Conservation (phyloP, 2,797 vertebrate species). For the Morelia viridis region DNA sequence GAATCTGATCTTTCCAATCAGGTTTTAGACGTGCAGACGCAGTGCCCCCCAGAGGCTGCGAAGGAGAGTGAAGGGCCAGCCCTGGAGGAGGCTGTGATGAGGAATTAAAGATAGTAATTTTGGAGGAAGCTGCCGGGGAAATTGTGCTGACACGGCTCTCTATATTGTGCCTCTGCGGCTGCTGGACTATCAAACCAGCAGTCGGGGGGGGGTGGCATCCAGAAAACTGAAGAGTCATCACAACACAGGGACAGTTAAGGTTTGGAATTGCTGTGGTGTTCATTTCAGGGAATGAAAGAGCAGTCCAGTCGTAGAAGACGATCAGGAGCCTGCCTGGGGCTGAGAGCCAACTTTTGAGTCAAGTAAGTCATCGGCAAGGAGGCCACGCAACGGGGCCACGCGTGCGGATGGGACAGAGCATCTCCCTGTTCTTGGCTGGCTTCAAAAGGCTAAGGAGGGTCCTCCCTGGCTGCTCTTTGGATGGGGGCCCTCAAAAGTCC, state of each 20-base stretch:
- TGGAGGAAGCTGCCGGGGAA: neutral
- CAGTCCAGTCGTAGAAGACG: too few relatives aligned
- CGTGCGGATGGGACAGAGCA: neutral
- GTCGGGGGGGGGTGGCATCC: neutral
- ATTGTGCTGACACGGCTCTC: constrained; percentile 11
- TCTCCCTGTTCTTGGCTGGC: neutral
- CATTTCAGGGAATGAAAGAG: neutral
- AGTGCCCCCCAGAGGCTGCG: neutral
- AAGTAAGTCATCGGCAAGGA: too few relatives aligned
- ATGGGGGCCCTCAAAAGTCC: neutral
- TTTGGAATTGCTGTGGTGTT: neutral
- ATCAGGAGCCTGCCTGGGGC: accelerated
- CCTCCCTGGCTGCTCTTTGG: neutral
- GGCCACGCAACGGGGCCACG: neutral
- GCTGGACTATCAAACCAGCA: neutral
- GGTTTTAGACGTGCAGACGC: neutral
- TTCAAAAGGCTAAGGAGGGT: neutral
- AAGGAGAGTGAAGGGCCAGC: neutral
- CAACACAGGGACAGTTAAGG: neutral
- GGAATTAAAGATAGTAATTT: neutral
- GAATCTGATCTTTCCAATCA: neutral
- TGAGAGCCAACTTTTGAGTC: neutral
- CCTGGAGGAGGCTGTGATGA: neutral
- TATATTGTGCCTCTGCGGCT: neutral
- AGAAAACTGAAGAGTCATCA: constrained; percentile 13